Evolutionary conservation across 2,888 invertebrate genomes (phyloP).

Genomic region (Bellardia pandia): DNA sequence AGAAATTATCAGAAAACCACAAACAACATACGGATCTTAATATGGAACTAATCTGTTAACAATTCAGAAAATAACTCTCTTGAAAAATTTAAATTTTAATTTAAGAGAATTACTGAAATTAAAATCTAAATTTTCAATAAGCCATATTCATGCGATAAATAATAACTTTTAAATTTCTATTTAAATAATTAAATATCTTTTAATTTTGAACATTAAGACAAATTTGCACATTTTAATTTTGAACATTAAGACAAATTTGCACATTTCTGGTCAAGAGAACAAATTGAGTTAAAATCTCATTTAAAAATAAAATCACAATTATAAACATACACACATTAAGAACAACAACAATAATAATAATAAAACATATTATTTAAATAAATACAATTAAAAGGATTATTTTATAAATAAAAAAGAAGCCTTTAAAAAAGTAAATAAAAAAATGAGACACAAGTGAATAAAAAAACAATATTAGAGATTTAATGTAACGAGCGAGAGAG

Average conservation of each 20-base stretch:
- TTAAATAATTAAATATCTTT: no score
- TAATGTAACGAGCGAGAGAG: background rate
- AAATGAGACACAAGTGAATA: slow-evolving; percentile 16
- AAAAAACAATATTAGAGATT: slow-evolving; percentile 30
- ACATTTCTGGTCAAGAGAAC: background rate
- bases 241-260: background rate
- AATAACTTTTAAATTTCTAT: no score
- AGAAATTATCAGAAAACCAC: no score
- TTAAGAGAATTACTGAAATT: no score
- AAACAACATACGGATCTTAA: no score
- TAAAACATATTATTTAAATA: slow-evolving; percentile 24
- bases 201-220: background rate
- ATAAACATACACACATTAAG: background rate
- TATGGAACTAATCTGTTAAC: no score
- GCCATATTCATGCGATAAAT: no score
- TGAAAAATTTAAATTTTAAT: no score
- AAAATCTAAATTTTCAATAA: no score
- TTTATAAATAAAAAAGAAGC: background rate
- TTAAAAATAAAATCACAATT: background rate
- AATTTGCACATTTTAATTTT: background rate
- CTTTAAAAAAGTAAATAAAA: background rate
- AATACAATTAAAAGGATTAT: slow-evolving; percentile 23
- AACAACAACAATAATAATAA: slow-evolving; percentile 42
- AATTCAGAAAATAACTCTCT: no score
- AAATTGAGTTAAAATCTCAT: slow-evolving; percentile 37